These are phyloP conservation scores for Mesocentrotus franciscanus DNA, from an alignment of 53 echinoderm and acorn worm genomes.

Conservation along the genomic window DNA sequence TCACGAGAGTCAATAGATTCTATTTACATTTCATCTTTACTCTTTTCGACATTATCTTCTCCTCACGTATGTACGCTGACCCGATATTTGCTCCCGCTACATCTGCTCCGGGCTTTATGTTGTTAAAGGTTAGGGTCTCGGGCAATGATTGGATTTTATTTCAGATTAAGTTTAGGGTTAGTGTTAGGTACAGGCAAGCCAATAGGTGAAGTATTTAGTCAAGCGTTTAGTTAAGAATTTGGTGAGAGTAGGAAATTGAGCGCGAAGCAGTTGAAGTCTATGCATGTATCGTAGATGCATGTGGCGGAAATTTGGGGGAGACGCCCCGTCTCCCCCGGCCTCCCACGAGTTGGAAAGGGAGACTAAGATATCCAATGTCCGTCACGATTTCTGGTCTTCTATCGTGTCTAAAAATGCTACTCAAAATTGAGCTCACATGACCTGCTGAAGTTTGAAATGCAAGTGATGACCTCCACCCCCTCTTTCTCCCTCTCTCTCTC, in stretches of 20 bases:
- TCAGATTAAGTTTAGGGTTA: too few species aligned
- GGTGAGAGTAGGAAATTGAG: background rate
- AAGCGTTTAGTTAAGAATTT: background rate
- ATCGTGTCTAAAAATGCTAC: too few species aligned
- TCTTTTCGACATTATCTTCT: background rate
- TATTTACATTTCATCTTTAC: background rate
- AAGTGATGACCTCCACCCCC: too few species aligned
- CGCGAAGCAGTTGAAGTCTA: background rate
- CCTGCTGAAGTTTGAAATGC: too few species aligned
- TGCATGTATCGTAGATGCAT: background rate
- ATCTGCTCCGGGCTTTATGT: background rate
- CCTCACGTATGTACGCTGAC: background rate
- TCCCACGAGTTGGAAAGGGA: too few species aligned
- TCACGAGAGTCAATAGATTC: background rate
- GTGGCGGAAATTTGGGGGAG: too few species aligned
- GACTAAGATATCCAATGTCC: too few species aligned
- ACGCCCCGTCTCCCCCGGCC: too few species aligned
- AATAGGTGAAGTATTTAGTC: background rate
- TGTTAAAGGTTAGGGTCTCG: background rate
- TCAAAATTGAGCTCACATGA: too few species aligned
- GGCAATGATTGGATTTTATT: too few species aligned
- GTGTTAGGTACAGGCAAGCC: background rate
- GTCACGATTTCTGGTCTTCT: too few species aligned
- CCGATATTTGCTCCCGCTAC: background rate
- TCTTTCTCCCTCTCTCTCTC: too few species aligned